phyloP scores from a whole-genome alignment of 1,140 invertebrate genomes.

The Polypedilum pembai region DNA sequence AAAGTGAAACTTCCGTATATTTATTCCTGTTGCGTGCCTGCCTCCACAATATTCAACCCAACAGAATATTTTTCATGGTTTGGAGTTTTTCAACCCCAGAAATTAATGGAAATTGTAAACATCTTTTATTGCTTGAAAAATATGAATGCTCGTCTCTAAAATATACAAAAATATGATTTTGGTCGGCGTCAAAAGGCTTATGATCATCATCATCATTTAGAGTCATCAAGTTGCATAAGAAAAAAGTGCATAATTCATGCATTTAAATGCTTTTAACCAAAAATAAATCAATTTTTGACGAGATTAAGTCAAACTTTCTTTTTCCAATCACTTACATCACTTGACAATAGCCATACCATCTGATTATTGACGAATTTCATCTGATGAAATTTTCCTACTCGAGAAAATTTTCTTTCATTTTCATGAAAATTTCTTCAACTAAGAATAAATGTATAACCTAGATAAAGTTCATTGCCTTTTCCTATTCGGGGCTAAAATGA shows the following conservation, averaged over 20 bases:
- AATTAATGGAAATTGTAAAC: too few relatives aligned
- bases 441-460: constrained; percentile 22
- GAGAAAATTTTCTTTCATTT: not conserved
- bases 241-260: constrained; percentile 12
- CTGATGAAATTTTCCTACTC: not conserved
- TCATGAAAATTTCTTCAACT: not conserved
- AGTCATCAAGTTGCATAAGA: not conserved
- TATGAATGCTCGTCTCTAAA: not conserved
- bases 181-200: not conserved
- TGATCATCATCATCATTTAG: too few relatives aligned
- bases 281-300: not conserved
- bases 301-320: not conserved
- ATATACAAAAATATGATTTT: not conserved
- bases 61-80: not conserved
- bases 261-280: not conserved
- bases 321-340: not conserved
- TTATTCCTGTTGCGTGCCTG: constrained; percentile 8
- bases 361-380: not conserved
- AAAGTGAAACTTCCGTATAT: not conserved
- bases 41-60: not conserved
- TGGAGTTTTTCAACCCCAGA: not conserved
- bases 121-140: not conserved
- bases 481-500: not conserved
- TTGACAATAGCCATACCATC: not conserved
- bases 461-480: constrained; percentile 21